A percentile compares a stretch with the other conserved stretches of the same genome.
Evolutionary conservation across 1,140 invertebrate genomes (phyloP).

Genomic region (Mizuhopecten yessoensis): DNA sequence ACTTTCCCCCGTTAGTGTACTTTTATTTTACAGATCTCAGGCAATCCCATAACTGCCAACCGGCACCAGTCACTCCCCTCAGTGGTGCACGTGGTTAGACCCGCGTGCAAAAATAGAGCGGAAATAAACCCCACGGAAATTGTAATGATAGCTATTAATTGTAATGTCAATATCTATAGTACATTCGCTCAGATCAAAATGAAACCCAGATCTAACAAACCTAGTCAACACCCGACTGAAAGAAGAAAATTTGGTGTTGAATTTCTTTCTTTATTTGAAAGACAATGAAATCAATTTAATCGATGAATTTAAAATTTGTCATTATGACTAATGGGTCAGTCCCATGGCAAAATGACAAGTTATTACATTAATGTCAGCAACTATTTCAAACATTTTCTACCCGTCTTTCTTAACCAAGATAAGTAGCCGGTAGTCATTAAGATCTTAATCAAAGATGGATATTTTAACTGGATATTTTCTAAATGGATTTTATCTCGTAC

Average conservation of each 20-base stretch:
- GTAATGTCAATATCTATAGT: slow-evolving; percentile 39
- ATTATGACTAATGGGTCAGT: neutral
- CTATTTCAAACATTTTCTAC: neutral
- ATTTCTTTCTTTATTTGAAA: neutral
- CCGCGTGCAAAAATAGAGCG: neutral
- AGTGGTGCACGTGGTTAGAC: slow-evolving; percentile 22
- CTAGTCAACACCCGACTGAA: neutral
- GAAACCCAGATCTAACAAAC: neutral
- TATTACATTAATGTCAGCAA: neutral
- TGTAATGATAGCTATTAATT: slow-evolving; percentile 28
- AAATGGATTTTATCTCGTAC: neutral
- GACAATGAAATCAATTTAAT: neutral
- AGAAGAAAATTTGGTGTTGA: no score
- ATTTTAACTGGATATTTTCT: neutral
- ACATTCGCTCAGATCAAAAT: neutral
- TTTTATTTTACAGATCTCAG: slow-evolving; percentile 35
- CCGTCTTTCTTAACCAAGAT: neutral
- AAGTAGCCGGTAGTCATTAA: neutral
- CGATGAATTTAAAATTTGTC: neutral
- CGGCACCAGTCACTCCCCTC: neutral
- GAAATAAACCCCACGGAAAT: slow-evolving; percentile 10
- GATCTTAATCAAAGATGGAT: neutral
- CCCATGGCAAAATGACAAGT: neutral
- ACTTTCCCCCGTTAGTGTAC: neutral
- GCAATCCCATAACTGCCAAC: slow-evolving; percentile 11